Percentiles rank a stretch among this genome's conserved stretches.
These are phyloP conservation scores for Enteromius paludinosus DNA, from an alignment of 2,797 vertebrate genomes.

Conservation along the genomic window DNA sequence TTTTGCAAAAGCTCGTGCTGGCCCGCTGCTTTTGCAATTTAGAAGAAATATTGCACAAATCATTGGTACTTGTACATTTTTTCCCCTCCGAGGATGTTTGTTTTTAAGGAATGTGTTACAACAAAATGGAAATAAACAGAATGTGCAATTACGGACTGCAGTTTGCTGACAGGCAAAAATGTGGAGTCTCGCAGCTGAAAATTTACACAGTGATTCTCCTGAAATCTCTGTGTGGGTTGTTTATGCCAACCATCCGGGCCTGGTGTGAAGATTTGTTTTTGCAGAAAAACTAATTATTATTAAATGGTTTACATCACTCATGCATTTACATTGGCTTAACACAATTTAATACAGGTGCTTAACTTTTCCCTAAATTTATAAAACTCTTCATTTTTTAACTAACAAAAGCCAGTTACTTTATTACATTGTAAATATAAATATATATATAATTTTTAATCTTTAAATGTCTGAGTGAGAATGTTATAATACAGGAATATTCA, in stretches of 20 bases:
- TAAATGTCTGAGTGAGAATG: not conserved
- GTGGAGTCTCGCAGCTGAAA: constrained; percentile 66
- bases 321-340: constrained; percentile 62
- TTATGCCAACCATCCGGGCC: constrained; percentile 68
- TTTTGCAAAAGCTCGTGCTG: constrained; percentile 42
- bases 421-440: too few relatives aligned
- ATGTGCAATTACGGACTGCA: constrained; percentile 56
- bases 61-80: constrained; percentile 65
- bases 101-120: constrained; percentile 68
- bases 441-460: not conserved
- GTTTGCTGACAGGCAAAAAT: constrained; percentile 65
- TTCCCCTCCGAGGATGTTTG: constrained; percentile 60
- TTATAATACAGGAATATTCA: not conserved
- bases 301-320: constrained; percentile 76
- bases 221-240: constrained; percentile 58
- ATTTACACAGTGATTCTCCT: constrained; percentile 55
- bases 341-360: constrained; percentile 48
- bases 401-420: too few relatives aligned
- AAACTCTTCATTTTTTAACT: too few relatives aligned
- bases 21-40: constrained; percentile 69
- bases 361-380: too few relatives aligned
- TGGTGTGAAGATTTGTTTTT: constrained; percentile 78
- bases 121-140: constrained; percentile 65
- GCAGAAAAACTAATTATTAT: constrained; percentile 74
- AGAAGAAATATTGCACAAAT: constrained; percentile 70